A percentile compares a stretch with the other conserved stretches of the same genome.
Evolutionary conservation across 2,113 vertebrate genomes (phyloP).

Genomic region (Capreolus pygargus): DNA sequence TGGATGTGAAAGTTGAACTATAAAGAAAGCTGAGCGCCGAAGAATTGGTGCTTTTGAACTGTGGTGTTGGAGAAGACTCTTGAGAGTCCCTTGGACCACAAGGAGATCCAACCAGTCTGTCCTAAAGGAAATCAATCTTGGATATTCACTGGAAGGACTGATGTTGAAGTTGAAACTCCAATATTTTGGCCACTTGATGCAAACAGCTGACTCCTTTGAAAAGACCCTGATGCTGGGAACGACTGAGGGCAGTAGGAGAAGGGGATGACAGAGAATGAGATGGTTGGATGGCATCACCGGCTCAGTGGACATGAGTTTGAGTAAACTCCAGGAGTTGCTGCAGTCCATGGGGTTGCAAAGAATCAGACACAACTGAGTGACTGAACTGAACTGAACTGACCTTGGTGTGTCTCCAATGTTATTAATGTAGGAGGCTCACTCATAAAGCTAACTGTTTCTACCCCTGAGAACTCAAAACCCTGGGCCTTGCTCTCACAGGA

Average conservation of each 20-base stretch:
- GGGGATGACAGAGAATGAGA: not conserved
- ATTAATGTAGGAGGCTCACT: not conserved
- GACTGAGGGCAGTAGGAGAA: not conserved
- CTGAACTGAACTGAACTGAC: not conserved
- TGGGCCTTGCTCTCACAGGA: not conserved
- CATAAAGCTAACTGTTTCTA: not conserved
- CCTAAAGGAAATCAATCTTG: not conserved
- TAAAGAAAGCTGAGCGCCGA: rapidly evolving
- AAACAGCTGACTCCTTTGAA: not conserved
- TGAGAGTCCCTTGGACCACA: not conserved
- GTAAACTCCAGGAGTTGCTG: not conserved
- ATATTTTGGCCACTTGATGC: not conserved
- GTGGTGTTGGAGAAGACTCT: not conserved
- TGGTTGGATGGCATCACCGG: not conserved
- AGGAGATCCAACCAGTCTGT: not conserved
- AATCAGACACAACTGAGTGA: not conserved
- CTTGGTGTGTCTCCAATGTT: not conserved
- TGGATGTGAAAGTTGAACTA: not conserved
- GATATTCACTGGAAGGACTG: not conserved
- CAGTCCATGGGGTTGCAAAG: not conserved
- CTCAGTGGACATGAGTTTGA: not conserved
- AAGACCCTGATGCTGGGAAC: not conserved
- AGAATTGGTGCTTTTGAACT: not conserved
- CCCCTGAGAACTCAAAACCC: not conserved
- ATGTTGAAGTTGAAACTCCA: not conserved